Base-by-base conservation (phyloP, 64 coral and sea anemone species). In the Orbicella faveolata region DNA sequence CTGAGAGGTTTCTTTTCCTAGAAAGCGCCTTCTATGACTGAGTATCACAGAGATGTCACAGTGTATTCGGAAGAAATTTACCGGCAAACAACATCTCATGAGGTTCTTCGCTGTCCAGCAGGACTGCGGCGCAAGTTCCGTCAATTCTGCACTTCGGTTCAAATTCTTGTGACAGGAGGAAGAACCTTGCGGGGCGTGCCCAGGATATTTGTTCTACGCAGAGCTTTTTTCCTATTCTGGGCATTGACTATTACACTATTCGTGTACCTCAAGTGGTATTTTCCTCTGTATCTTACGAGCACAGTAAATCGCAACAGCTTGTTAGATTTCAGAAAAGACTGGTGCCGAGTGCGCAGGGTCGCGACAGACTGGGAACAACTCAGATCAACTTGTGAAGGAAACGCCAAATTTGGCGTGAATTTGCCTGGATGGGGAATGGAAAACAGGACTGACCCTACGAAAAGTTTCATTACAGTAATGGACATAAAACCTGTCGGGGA, bases 231-330 rank as follows among this genome's bases (percentile, higher is more conserved):
- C 52, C 61, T 96, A 23, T 92, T 89, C 37, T 96, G 94, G 90
- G 79, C 73, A 7, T 77, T 96, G 16, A 87, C 92, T 10, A 80
- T 96, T 44, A 81, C 48, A 25, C n/a, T 92, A 9, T 82, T 96
- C 65, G 41, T 96, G 23, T 96, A 92, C 36, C 79, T 96, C 5
- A 96, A 96, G 75, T 55, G 92, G 78, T 96, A 96, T 83, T 96
- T 96, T 30, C 94, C 94, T 18, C 54, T 92, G 16, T 96, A 92
- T 37, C 70, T 96, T 21, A 92, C 81, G 23, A 92, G 94, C 65
- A 96, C 90, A 8, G 90, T 96, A 0, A 96, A 81, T 92, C 72
- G 90, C 34, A 92, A 89, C 61, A 96, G 79, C 41, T 69, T 96
- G 13, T 87, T 92, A 20, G 94, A 92, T 37, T 96, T 96, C 30